A percentile compares a stretch with the other conserved stretches of the same genome.
phyloP scores from a whole-genome alignment of 2,113 vertebrate species.

The Sakesphorus luctuosus region DNA sequence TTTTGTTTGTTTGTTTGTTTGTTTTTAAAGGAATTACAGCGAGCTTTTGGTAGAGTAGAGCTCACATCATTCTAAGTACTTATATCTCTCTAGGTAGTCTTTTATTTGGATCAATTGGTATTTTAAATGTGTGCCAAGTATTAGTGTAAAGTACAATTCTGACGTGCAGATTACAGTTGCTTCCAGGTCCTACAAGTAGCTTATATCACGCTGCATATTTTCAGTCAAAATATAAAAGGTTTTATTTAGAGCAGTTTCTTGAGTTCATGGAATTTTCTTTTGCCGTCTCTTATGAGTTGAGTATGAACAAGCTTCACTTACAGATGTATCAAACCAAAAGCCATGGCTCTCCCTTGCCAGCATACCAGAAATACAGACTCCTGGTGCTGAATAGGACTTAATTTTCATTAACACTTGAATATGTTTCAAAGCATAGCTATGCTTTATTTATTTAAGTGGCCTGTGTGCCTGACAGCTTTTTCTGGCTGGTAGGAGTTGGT shows the following conservation, averaged over 20 bases:
- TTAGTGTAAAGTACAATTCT: neutral
- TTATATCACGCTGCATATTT: neutral
- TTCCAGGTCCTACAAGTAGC: neutral
- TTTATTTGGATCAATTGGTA: neutral
- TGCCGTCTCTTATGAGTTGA: neutral
- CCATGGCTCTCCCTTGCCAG: neutral
- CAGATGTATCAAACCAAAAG: neutral
- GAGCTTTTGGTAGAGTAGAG: neutral
- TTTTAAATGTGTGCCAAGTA: neutral
- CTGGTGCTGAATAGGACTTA: neutral
- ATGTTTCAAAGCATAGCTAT: neutral
- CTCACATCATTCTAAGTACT: neutral
- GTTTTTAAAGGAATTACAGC: neutral
- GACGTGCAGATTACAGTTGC: neutral
- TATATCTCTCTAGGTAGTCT: neutral
- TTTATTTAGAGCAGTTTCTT: neutral
- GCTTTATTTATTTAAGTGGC: neutral
- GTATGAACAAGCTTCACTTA: neutral
- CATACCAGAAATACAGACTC: neutral
- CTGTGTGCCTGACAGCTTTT: neutral
- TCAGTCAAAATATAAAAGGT: neutral
- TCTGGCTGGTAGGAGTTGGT: neutral
- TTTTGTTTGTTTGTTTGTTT: neutral
- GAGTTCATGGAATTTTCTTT: neutral
- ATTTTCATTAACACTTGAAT: slow-evolving; percentile 3